phyloP scores from a whole-genome alignment of 2,888 invertebrate species.

The Diarsia dahlii region DNA sequence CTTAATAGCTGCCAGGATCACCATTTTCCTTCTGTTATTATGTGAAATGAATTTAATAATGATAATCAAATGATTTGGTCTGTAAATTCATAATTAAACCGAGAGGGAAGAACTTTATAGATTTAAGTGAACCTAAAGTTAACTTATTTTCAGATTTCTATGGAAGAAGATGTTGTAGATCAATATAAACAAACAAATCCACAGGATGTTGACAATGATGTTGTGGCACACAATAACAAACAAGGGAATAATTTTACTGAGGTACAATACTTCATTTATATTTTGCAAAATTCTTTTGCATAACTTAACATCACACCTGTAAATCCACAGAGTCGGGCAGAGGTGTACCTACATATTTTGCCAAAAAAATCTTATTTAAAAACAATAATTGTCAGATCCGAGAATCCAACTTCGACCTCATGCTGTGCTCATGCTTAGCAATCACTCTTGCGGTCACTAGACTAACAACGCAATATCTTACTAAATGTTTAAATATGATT shows the following conservation, averaged over 20 bases:
- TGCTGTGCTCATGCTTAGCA: not conserved
- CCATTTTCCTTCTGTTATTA: constrained; percentile 1
- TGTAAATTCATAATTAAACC: not conserved
- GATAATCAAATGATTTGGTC: not conserved
- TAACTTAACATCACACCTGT: not conserved
- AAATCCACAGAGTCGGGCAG: not conserved
- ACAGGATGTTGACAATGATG: constrained; percentile 64
- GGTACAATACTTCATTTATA: constrained; percentile 63
- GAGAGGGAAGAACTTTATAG: not conserved
- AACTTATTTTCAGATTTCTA: constrained; percentile 70
- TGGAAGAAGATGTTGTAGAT: constrained; percentile 70
- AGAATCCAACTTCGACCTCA: not conserved
- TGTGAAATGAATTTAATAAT: constrained; percentile 3
- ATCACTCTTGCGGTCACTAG: not conserved
- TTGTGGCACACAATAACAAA: constrained; percentile 62
- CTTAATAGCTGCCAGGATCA: not conserved
- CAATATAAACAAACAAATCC: constrained; percentile 64
- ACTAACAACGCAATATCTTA: not conserved
- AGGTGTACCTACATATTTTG: not conserved
- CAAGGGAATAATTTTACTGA: constrained; percentile 78
- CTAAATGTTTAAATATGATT: not conserved
- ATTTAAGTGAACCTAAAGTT: not conserved
- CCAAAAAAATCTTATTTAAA: not conserved
- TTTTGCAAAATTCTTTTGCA: not conserved
- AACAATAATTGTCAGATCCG: not conserved